Evolutionary conservation across 1,140 invertebrate species (phyloP), one percentile per base, ranked within the genome.

Genomic region (Procambarus virginalis): DNA sequence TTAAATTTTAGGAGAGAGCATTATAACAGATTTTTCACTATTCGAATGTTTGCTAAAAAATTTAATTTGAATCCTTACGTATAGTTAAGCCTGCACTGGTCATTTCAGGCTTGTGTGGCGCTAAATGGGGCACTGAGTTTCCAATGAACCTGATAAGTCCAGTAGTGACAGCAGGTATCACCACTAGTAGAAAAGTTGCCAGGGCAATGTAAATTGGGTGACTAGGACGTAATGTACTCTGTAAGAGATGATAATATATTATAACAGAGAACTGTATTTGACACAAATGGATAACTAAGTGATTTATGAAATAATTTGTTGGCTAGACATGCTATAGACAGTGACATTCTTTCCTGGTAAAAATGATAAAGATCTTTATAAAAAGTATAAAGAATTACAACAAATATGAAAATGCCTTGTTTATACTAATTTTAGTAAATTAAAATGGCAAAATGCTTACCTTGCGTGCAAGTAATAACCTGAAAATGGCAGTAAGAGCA

Each of bases 41-140:
- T 55, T 55, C 12, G 12, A 12, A 55, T 2, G 51, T 55, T 55
- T 55, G 12, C 2, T 9, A 55, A 55, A 55, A 55, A 9, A 5
- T 55, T 1, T 0, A 55, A 12, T 55, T 55, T 9, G 1, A 8
- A 55, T 55, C 2, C 81, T 83, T 46, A 83, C 81, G 60, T 46
- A 83, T 49, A 9, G 64, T 46, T 17, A 45, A 70, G 22, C 81
- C 81, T 12, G 58, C 34, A 2, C 20, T 34, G 8, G 58, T 68
- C 20, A 70, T 10, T n/a, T 83, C 81, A 20, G 81, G 81, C 64
- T 68, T 17, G 9, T 70, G 81, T 34, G 34, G 81, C 17, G 64
- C 55, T 8, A 68, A 83, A 6, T 83, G 81, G 14, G 64, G n/a
- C 2, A 45, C 46, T 2, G 81, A 68, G 6, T 55, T n/a, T 20